These are phyloP conservation scores for Silvanus unidentatus DNA, from an alignment of 2,888 invertebrate species.

Conservation along the genomic window DNA sequence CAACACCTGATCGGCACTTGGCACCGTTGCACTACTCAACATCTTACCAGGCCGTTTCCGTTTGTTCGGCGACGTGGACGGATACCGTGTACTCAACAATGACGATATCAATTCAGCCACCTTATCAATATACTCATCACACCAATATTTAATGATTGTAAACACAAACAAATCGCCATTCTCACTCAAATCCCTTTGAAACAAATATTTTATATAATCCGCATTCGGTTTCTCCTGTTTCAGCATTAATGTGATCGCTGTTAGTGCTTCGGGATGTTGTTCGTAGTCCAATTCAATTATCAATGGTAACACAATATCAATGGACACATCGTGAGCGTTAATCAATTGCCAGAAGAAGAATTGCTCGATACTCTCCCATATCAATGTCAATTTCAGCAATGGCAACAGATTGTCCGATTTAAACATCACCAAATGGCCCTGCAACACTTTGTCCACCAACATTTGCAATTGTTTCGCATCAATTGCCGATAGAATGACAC, in stretches of 20 bases:
- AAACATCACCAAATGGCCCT: conserved; percentile 72
- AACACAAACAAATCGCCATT: conserved; percentile 83
- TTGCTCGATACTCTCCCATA: conserved; percentile 97
- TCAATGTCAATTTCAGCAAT: conserved; percentile 74
- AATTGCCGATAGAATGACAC: conserved; percentile 83
- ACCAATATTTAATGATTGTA: conserved; percentile 90
- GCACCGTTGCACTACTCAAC: conserved; percentile 62
- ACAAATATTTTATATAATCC: conserved; percentile 77
- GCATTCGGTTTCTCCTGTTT: conserved; percentile 87
- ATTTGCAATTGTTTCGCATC: conserved; percentile 88
- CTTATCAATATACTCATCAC: conserved; percentile 85
- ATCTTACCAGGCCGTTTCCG: conserved; percentile 77
- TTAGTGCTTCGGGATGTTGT: conserved; percentile 88
- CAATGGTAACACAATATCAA: conserved; percentile 80
- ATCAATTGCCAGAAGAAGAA: conserved; percentile 95
- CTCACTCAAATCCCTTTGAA: conserved; percentile 51
- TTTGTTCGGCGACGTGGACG: conserved; percentile 84
- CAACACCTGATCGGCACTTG: conserved; percentile 79
- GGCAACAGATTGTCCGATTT: conserved; percentile 70
- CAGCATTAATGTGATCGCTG: conserved; percentile 81
- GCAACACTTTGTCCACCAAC: conserved; percentile 87
- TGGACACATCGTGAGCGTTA: conserved; percentile 86
- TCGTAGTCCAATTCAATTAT: conserved; percentile 72
- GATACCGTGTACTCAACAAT: conserved; percentile 74
- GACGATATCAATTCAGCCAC: conserved; percentile 75